These are phyloP conservation scores for Nemurella pictetii DNA, from an alignment of 2,888 invertebrate species.

Conservation along the genomic window DNA sequence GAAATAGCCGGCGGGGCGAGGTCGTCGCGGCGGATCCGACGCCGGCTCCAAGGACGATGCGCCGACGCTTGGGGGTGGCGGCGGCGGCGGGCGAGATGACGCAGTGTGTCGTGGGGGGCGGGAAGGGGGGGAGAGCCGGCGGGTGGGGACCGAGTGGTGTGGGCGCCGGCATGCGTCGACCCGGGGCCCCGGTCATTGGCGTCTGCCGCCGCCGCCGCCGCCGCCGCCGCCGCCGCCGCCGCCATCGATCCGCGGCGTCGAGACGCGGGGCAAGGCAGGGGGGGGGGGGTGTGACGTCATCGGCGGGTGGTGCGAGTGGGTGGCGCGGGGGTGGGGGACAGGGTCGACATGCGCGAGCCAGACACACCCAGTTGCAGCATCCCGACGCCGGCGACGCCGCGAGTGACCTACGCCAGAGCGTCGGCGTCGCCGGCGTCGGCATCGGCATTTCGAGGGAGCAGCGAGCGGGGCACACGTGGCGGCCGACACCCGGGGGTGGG, in stretches of 20 bases:
- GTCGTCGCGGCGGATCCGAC: too few species aligned
- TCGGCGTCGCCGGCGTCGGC: constrained; percentile 37
- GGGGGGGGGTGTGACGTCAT: constrained; percentile 33
- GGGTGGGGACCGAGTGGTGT: constrained; percentile 16
- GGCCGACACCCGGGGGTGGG: constrained; percentile 48
- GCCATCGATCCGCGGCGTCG: constrained; percentile 27
- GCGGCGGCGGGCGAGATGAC: neutral
- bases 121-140: neutral
- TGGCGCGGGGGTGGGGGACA: constrained; percentile 35
- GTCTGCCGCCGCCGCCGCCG: too few species aligned
- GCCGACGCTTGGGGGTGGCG: neutral
- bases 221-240: constrained; percentile 21
- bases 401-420: constrained; percentile 30
- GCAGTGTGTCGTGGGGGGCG: neutral
- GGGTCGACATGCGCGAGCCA: constrained; percentile 43
- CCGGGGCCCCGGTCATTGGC: constrained; percentile 29
- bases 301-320: neutral
- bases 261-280: too few species aligned
- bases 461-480: constrained; percentile 49
- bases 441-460: constrained; percentile 41
- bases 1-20: too few species aligned
- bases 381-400: neutral
- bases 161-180: constrained; percentile 33
- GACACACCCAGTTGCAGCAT: constrained; percentile 45
- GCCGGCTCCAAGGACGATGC: neutral